Conservation (phyloP, 2,797 vertebrate species). For the Gypaetus barbatus region DNA sequence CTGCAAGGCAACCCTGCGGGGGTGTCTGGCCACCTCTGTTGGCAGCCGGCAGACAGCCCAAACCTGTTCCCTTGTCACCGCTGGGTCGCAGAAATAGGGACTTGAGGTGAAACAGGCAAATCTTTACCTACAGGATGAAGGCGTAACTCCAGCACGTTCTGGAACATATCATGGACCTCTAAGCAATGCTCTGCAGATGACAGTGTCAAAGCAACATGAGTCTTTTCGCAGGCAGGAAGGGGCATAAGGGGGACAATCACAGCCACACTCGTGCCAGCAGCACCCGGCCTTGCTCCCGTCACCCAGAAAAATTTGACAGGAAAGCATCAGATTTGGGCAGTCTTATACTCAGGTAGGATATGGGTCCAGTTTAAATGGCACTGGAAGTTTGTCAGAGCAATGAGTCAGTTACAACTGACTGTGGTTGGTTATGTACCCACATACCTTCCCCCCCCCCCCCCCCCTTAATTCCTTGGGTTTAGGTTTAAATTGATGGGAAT, state of each 20-base stretch:
- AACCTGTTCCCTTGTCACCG: neutral
- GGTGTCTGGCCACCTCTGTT: neutral
- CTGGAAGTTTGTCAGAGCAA: neutral
- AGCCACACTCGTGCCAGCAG: neutral
- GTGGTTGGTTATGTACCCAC: neutral
- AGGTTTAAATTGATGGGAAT: neutral
- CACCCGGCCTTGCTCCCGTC: rapidly evolving
- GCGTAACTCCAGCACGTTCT: neutral
- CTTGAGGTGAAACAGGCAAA: neutral
- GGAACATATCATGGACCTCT: neutral
- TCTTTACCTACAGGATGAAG: neutral
- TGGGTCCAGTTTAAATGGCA: neutral
- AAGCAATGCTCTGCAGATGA: neutral
- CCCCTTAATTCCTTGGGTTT: neutral
- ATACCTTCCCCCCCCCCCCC: no score
- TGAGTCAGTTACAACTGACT: neutral
- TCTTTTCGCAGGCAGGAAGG: neutral
- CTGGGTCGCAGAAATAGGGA: neutral
- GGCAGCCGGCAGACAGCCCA: neutral
- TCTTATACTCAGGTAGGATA: neutral
- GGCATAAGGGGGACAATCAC: neutral
- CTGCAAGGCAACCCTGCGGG: neutral
- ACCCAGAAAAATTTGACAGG: neutral
- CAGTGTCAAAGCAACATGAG: neutral
- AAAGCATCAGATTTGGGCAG: neutral